These are phyloP conservation scores for Luidia sarsii DNA, from an alignment of 53 echinoderm and acorn worm species.

Conservation along the genomic window DNA sequence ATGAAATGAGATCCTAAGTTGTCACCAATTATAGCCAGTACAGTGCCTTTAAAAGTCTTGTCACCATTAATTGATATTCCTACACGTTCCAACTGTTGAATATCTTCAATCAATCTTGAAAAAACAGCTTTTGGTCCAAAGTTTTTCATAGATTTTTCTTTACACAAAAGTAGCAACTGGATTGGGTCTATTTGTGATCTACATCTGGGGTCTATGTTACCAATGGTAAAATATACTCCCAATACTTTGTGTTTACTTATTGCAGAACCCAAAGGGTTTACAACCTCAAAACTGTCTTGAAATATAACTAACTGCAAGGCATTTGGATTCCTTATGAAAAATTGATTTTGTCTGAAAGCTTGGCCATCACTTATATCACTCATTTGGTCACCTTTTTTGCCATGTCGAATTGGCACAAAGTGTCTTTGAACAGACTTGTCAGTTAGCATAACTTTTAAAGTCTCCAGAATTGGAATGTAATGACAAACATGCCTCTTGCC, in stretches of 20 bases:
- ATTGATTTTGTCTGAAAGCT: constrained; percentile 38
- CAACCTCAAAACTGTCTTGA: constrained; percentile 64
- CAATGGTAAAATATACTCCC: constrained; percentile 63
- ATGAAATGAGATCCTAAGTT: constrained; percentile 72
- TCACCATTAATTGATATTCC: constrained; percentile 43
- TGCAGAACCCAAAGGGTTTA: constrained; percentile 62
- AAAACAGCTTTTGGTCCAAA: constrained; percentile 40
- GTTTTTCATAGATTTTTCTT: constrained; percentile 42
- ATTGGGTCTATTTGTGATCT: constrained; percentile 60
- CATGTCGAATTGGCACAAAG: not conserved
- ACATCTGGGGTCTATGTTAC: constrained; percentile 52
- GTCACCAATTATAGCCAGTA: constrained; percentile 57
- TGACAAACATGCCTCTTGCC: constrained; percentile 34
- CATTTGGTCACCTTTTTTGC: not conserved
- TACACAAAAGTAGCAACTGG: constrained; percentile 57
- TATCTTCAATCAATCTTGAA: constrained; percentile 36
- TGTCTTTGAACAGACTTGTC: constrained; percentile 38
- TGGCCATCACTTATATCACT: constrained; percentile 43
- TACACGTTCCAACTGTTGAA: constrained; percentile 43
- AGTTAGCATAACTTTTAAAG: constrained; percentile 26
- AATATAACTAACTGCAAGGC: constrained; percentile 50
- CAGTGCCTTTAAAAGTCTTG: constrained; percentile 33
- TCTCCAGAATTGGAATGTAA: constrained; percentile 70
- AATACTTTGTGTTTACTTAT: constrained; percentile 67
- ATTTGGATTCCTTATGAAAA: not conserved